Evolutionary conservation across 1,140 invertebrate genomes (phyloP), one percentile per base, ranked within the genome.

Genomic region (Pogonus chalceus): DNA sequence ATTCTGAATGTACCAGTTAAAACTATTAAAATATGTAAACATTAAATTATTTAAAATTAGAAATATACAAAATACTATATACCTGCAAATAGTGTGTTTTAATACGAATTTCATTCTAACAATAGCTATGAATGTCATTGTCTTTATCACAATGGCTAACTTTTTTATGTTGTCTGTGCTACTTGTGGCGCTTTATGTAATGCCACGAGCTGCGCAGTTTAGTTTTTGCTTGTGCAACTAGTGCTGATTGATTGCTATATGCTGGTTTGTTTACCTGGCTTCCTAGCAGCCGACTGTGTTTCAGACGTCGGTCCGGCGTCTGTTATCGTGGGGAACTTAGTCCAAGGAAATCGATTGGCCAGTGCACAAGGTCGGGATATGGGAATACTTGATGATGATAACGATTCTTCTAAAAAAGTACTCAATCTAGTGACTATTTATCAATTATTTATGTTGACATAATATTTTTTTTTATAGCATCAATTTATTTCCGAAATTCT

Each of bases 291-390:
- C 71, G 76, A 79, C 76, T 83, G 79, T 86, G 79, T 87, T 83
- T 75, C 83, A 93, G 94, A 98, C 78, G 90, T 98, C 64, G 94
- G 94, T 56, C 96, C 97, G 52, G 96, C 96, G 60, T 97, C 95
- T 57, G 95, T 99, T 49, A 97, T 98, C 82, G 96, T 99, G 56
- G 97, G 97, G 26, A 99, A 98, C 76, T 89, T 99, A 69, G 96
- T 99, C 53, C 96, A 99, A 76, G 96, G 94, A 57, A 94, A 95
- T 69, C 78, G 95, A 52, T 77, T 98, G 54, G 95, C 95, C 23
- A 90, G 90, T 51, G 96, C 96, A 46, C 91, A 96, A 71, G 95
- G 96, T 24, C 79, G 94, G 35, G 95, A 98, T 67, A 85, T 98
- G 72, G 89, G 90, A 35, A 79, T 90, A 56, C 77, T 88, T 20